Evolutionary conservation across 2,797 vertebrate species (phyloP), one percentile per base, ranked within the genome.

Genomic region (Sebastes umbrosus): DNA sequence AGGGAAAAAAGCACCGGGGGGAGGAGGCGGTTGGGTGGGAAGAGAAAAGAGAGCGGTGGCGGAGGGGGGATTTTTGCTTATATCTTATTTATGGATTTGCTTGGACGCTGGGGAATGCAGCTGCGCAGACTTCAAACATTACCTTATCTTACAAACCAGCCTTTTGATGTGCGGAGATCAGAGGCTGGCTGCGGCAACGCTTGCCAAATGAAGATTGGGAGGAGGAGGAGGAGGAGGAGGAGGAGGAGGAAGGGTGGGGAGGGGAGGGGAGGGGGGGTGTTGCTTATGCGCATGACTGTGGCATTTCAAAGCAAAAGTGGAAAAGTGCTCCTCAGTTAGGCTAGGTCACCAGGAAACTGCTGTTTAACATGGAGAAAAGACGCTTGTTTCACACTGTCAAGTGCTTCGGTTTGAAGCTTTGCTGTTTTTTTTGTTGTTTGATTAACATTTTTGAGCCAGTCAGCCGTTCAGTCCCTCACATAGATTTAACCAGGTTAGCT

Each of bases 131-230:
- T 98, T 98, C 97, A 99, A 96, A 97, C 97, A 96, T 97, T 96
- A 97, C 97, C 97, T 98, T 97, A 97, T 98, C 97, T 98, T 97
- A 97, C 97, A 97, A 97, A 97, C 97, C 96, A 96, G 96, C 95
- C 97, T 96, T 98, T 97, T 97, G 97, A 98, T 97, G 97, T 97
- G 96, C 94, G 85, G 93, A 97, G 97, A 97, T 97, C 96, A 97
- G 97, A 97, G 96, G 94, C 96, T 93, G 94, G 95, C 96, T 96
- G 96, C 95, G 88, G 96, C 96, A 96, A 91, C 87, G 94, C 94
- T 96, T 96, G 97, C 97, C 97, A 97, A 96, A 96, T 96, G 96
- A 96, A 97, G 96, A 96, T 95, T 95, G 94, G 94, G 92, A 84
- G 79, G 86, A 71, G 80, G 74, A 69, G 77, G 76, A 43, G 39